Conservation (phyloP, 1,140 invertebrate genomes). For the Aphelinus atriplicis region DNA sequence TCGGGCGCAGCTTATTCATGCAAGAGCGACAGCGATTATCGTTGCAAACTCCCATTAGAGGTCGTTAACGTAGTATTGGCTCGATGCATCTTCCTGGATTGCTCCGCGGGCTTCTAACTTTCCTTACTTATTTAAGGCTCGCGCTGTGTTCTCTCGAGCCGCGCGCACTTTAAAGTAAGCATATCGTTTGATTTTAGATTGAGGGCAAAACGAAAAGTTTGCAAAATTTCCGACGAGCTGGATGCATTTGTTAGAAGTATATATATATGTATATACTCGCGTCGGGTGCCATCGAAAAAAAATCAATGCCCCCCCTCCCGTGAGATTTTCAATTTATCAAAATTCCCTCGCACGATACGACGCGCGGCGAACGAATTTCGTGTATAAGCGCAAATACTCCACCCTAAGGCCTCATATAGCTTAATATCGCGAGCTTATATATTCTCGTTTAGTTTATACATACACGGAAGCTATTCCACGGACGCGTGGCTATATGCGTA, state of each 20-base stretch:
- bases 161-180: conserved; percentile 5
- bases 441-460: conserved; percentile 31
- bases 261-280: background rate
- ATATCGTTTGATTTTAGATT: conserved; percentile 27
- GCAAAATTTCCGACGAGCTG: too few relatives aligned
- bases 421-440: conserved; percentile 42
- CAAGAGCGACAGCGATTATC: conserved; percentile 58
- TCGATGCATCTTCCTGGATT: conserved; percentile 58
- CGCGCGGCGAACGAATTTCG: conserved; percentile 29
- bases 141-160: background rate
- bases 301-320: background rate
- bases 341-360: background rate
- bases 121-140: background rate
- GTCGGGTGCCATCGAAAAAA: background rate
- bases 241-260: too few relatives aligned
- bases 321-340: background rate
- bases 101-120: conserved; percentile 21
- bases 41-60: conserved; percentile 64
- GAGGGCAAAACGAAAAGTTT: background rate
- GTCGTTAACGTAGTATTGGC: conserved; percentile 63
- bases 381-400: conserved; percentile 14
- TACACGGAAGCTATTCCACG: conserved; percentile 3
- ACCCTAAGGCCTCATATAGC: conserved; percentile 26
- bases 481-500: too few relatives aligned
- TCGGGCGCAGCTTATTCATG: conserved; percentile 49